Evolutionary conservation across 2,888 invertebrate genomes (phyloP), one percentile per base, ranked within the genome.

Genomic region (Embidobia sp.): DNA sequence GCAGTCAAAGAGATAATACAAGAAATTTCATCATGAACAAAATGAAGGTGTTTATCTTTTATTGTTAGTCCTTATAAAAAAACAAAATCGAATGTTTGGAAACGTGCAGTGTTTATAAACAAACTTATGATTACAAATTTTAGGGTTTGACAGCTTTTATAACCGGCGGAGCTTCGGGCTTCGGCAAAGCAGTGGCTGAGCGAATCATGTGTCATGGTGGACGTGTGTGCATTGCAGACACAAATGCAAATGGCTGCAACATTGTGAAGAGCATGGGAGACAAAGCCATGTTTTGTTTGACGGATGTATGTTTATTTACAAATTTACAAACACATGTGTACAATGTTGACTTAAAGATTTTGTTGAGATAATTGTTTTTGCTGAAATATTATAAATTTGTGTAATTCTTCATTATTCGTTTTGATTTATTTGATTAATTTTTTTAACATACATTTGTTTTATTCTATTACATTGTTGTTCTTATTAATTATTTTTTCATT

Each of bases 161-260:
- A 31, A 83, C 83, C 10, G 84, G 84, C 1, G 85, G 83, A 11
- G 79, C 80, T n/a, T 80, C 82, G 0, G 85, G 84, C 35, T 83
- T 85, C 11, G 84, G 85, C 6, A 82, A 79, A 78, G 81, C 81
- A 7, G 44, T 83, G 4, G 83, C 78, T 0, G 79, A 81, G 31
- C 78, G 81, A 55, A 81, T 84, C 22, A 26, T 81, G 33, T 55
- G 77, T 27, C 66, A 79, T 22, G 84, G 82, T 26, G 84, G 83
- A 29, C 80, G 79, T 57, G 84, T 82, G 11, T 77, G 82, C 7
- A 66, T 85, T 8, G 81, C 81, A 2, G 84, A 85, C 40, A 59
- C 55, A 19, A 70, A 82, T 57, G 67, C 66, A 8, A 73, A 59
- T 3, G 84, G 81, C 8, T 29, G 49, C 5, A 73, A 81, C 66